Base-by-base conservation (phyloP, 2,113 vertebrate genomes). In the Erythrocercus mccallii region DNA sequence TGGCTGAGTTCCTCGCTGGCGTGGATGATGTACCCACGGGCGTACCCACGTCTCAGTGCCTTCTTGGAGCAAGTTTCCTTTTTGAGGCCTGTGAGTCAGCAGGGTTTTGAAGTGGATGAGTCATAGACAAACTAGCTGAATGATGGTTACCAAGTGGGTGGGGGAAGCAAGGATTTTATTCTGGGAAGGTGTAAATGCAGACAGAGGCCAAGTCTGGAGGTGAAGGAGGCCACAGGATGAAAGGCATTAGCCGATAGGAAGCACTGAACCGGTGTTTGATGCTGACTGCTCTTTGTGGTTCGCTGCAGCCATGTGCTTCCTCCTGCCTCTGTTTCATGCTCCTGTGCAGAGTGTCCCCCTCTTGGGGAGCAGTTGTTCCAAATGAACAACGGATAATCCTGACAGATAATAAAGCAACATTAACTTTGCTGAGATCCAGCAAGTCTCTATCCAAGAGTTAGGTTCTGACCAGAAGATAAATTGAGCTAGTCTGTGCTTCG, bases 1-100 rank as follows among this genome's bases (percentile, higher is more conserved):
- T 51, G 74, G 94, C 62, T 33, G 71, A 64, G 31, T 44, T 90
- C 40, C 72, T 83, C 0, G 2, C 47, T 70, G 88, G 81, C 8
- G 0, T 31, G 90, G 85, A 89, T 4, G 21, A 54, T 0, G 4
- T 85, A 47, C 60, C 83, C 6, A 40, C n/a, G n/a, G n/a, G n/a
- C n/a, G n/a, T n/a, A n/a, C n/a, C n/a, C n/a, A 1, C 0, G 1
- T 58, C 93, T 83, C 47, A 1, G 28, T 33, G 12, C 1, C 0
- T 24, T 83, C 92, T 90, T 82, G 86, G 94, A 70, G 56, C 78
- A 31, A 88, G 79, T 86, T 91, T 82, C 91, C 81, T 95, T 95
- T 95, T 45, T 64, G 92, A 83, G 90, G 81, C 7, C 53, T 83
- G 79, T 96, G 96, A 97, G 91, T 96, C 94, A 97, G 95, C 93